Evolutionary conservation across 2,797 vertebrate genomes (phyloP).

Genomic region (Ceryle rudis): DNA sequence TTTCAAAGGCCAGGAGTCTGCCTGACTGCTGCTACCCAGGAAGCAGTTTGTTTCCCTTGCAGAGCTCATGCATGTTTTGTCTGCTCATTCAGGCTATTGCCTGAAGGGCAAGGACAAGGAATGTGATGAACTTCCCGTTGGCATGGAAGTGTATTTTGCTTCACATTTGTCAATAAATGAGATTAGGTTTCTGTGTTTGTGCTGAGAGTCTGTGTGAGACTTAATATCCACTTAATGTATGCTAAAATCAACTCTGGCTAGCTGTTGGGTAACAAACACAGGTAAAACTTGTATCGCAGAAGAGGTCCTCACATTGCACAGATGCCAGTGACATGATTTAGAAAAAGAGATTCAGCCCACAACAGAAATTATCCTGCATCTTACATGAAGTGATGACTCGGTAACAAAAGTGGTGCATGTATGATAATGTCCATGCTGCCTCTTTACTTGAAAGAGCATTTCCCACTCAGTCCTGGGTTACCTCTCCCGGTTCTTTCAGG

Average conservation of each 20-base stretch:
- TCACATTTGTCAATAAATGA: conserved; percentile 61
- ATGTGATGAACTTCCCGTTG: conserved; percentile 56
- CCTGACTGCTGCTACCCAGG: not conserved
- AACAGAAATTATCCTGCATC: not conserved
- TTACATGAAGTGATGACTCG: not conserved
- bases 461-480: not conserved
- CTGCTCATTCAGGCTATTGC: conserved; percentile 35
- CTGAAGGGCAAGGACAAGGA: conserved; percentile 58
- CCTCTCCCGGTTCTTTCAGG: not conserved
- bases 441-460: not conserved
- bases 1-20: not conserved
- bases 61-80: not conserved
- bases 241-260: conserved; percentile 36
- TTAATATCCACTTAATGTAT: conserved; percentile 3
- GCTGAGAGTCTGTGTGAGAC: conserved; percentile 36
- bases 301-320: conserved; percentile 23
- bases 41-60: not conserved
- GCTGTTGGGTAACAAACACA: conserved; percentile 37
- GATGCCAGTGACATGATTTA: conserved; percentile 11
- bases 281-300: not conserved
- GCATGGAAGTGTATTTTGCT: conserved; percentile 58
- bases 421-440: not conserved
- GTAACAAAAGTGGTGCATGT: not conserved
- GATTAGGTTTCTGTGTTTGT: conserved; percentile 54
- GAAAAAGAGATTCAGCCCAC: not conserved